phyloP scores from a whole-genome alignment of 2,113 vertebrate genomes.

The Cavia porcellus region DNA sequence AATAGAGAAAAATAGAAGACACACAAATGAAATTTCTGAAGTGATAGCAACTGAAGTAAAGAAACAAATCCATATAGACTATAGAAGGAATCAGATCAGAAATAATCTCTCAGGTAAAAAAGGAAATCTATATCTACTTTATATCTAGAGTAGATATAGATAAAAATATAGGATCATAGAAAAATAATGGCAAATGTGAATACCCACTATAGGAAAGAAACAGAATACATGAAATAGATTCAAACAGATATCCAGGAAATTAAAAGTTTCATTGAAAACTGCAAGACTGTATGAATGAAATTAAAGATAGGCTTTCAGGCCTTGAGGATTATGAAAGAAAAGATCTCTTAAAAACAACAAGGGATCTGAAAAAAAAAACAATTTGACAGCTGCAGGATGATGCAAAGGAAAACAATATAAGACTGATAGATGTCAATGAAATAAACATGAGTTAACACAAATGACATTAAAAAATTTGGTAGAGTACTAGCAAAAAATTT shows the following conservation, averaged over 20 bases:
- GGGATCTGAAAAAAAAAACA: background rate
- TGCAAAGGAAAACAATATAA: background rate
- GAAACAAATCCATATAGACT: background rate
- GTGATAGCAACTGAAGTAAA: background rate
- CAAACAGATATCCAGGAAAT: background rate
- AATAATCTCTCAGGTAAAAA: background rate
- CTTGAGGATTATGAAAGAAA: background rate
- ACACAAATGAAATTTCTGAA: background rate
- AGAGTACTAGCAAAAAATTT: background rate
- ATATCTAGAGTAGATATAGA: background rate
- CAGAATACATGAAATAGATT: background rate
- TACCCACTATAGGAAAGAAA: background rate
- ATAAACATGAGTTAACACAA: background rate
- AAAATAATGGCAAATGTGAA: background rate
- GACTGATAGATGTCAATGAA: background rate
- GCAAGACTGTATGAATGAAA: background rate
- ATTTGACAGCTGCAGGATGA: background rate
- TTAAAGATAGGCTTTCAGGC: background rate
- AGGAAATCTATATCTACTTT: too few species aligned
- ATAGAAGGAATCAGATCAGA: background rate
- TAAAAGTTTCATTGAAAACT: background rate
- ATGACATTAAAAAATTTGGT: background rate
- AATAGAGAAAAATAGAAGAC: background rate
- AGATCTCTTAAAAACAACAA: background rate
- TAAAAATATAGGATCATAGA: background rate